These are phyloP conservation scores for Quadriops clusia DNA, from an alignment of 2,888 invertebrate species.

Conservation along the genomic window DNA sequence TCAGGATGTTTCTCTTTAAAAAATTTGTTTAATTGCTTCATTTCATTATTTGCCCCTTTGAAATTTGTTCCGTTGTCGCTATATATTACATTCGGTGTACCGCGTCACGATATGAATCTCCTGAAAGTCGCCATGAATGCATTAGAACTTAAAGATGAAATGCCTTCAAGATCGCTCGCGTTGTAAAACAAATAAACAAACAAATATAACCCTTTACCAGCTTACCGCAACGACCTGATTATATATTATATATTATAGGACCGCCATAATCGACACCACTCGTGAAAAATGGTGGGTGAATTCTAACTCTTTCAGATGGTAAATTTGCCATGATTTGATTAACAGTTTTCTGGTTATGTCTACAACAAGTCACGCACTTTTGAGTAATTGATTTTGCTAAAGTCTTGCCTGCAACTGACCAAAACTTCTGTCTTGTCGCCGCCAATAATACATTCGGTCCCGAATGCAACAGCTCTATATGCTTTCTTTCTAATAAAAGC, in stretches of 20 bases:
- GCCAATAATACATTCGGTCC: conserved; percentile 11
- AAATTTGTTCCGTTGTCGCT: conserved; percentile 12
- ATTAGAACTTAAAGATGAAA: conserved; percentile 7
- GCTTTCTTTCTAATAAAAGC: conserved; percentile 14
- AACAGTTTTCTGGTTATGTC: conserved; percentile 4
- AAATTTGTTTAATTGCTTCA: conserved; percentile 9
- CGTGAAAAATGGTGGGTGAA: conserved; percentile 14
- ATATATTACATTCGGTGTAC: conserved; percentile 9
- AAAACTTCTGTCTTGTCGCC: conserved; percentile 13
- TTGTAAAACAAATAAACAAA: conserved; percentile 21
- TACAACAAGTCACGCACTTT: conserved; percentile 12
- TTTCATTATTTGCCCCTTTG: conserved; percentile 7
- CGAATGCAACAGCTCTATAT: conserved; percentile 12
- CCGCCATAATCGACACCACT: conserved; percentile 17
- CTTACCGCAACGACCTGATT: conserved; percentile 13
- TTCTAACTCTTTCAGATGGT: conserved; percentile 3
- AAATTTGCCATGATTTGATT: conserved; percentile 9
- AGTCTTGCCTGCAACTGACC: conserved; percentile 14
- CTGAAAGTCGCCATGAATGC: conserved; percentile 10
- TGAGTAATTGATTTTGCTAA: conserved; percentile 12
- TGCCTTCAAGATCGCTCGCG: conserved; percentile 14
- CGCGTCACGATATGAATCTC: conserved; percentile 12
- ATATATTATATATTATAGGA: conserved; percentile 12
- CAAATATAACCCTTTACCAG: conserved; percentile 20
- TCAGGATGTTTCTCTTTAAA: background rate